Conservation (phyloP, 2,113 vertebrate genomes). For the Phaethon lepturus region DNA sequence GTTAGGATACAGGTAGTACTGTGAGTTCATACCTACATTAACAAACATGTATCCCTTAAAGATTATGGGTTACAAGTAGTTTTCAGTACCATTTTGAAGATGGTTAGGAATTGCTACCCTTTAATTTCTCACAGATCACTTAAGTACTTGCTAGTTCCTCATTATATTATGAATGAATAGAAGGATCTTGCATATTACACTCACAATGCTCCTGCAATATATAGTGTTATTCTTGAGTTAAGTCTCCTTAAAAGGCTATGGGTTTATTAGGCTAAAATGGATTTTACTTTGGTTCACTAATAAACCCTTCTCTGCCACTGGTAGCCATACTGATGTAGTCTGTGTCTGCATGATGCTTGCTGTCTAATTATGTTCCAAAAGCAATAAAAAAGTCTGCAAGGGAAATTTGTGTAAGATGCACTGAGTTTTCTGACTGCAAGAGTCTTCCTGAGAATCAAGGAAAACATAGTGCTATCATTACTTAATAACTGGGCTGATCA, state of each 20-base stretch:
- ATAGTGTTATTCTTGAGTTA: background rate
- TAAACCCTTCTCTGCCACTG: background rate
- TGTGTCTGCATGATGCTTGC: background rate
- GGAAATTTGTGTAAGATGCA: background rate
- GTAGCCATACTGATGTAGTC: background rate
- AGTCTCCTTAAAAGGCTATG: background rate
- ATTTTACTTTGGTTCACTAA: background rate
- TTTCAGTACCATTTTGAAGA: background rate
- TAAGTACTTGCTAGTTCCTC: background rate
- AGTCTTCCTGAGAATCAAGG: background rate
- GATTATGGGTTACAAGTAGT: background rate
- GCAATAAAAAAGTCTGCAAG: slow-evolving; percentile 3
- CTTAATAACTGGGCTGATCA: background rate
- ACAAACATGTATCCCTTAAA: background rate
- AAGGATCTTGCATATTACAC: background rate
- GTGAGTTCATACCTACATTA: background rate
- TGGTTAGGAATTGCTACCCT: background rate
- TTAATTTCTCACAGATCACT: background rate
- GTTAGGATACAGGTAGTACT: background rate
- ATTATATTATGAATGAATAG: background rate
- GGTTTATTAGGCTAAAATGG: background rate
- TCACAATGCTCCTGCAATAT: background rate
- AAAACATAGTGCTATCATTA: background rate
- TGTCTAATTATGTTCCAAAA: background rate
- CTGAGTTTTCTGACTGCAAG: background rate